Conservation (phyloP, 2,888 invertebrate genomes). For the Phasia obesa region DNA sequence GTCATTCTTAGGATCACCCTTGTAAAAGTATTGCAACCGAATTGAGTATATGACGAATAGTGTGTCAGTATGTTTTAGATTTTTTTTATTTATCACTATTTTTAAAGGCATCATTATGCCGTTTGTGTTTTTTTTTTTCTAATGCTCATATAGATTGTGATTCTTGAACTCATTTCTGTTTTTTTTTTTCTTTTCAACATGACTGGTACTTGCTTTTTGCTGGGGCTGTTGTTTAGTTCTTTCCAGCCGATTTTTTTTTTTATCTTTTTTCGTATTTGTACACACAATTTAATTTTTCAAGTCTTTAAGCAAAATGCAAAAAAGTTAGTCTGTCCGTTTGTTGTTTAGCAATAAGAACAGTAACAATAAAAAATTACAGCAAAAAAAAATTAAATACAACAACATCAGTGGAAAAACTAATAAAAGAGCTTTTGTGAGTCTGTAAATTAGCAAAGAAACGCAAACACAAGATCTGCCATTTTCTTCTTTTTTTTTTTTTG, state of each 20-base stretch:
- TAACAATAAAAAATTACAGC: slow-evolving; percentile 45
- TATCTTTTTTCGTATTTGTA: background rate
- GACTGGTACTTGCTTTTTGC: slow-evolving; percentile 26
- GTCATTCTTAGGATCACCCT: background rate
- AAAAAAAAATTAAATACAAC: slow-evolving; percentile 36
- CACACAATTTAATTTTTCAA: slow-evolving; percentile 59
- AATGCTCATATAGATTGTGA: slow-evolving; percentile 51
- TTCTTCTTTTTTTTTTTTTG: slow-evolving; percentile 24
- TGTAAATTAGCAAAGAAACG: slow-evolving; percentile 36
- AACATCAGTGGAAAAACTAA: slow-evolving; percentile 51
- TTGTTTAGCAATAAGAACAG: slow-evolving; percentile 9
- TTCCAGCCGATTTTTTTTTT: slow-evolving; percentile 20
- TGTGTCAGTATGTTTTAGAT: slow-evolving; percentile 48
- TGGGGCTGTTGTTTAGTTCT: slow-evolving; percentile 33
- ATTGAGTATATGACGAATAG: slow-evolving; percentile 31
- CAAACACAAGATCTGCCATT: slow-evolving; percentile 37
- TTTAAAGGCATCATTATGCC: slow-evolving; percentile 64
- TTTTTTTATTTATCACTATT: slow-evolving; percentile 47
- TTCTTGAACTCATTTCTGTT: slow-evolving; percentile 63
- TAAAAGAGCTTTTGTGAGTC: slow-evolving; percentile 45
- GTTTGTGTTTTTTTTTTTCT: slow-evolving; percentile 45
- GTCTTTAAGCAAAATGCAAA: slow-evolving; percentile 51
- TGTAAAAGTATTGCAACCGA: background rate
- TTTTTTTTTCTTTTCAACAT: slow-evolving; percentile 45
- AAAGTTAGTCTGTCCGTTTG: slow-evolving; percentile 16